Percentiles rank a stretch among this genome's conserved stretches.
Conservation (phyloP, 2,797 vertebrate genomes). For the Oreortyx pictus region DNA sequence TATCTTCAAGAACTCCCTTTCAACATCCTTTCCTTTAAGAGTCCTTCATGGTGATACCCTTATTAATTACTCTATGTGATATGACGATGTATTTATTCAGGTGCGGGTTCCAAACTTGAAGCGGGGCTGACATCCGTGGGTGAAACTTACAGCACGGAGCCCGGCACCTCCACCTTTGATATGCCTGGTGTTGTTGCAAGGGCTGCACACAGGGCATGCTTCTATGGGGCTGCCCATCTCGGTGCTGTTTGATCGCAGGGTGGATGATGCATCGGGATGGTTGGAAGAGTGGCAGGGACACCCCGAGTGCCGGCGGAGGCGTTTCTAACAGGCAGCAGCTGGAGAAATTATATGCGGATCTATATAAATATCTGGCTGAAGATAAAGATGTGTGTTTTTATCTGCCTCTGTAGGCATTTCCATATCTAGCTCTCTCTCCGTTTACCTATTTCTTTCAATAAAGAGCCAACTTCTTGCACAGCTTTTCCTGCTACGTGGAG, state of each 20-base stretch:
- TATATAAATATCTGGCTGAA: neutral
- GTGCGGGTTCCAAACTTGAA: neutral
- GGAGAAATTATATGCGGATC: neutral
- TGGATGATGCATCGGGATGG: neutral
- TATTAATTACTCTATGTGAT: conserved; percentile 43
- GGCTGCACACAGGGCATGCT: neutral
- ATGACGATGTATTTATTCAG: conserved; percentile 46
- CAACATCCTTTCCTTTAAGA: conserved; percentile 53
- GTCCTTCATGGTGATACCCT: conserved; percentile 29
- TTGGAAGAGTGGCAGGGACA: neutral
- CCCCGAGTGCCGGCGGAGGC: rapidly evolving
- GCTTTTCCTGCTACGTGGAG: neutral
- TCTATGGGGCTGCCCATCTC: too few relatives aligned
- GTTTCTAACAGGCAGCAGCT: neutral
- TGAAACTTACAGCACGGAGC: neutral
- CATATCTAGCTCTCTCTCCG: conserved; percentile 1
- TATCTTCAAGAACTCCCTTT: conserved; percentile 59
- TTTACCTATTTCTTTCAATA: conserved; percentile 2
- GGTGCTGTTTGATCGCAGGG: neutral
- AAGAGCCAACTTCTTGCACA: neutral
- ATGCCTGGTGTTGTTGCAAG: rapidly evolving
- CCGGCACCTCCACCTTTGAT: neutral
- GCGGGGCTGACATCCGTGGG: neutral
- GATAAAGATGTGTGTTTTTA: conserved; percentile 1
- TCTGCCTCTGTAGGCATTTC: neutral